Evolutionary conservation across 2,797 vertebrate species (phyloP).

Genomic region (Heliangelus exortis): DNA sequence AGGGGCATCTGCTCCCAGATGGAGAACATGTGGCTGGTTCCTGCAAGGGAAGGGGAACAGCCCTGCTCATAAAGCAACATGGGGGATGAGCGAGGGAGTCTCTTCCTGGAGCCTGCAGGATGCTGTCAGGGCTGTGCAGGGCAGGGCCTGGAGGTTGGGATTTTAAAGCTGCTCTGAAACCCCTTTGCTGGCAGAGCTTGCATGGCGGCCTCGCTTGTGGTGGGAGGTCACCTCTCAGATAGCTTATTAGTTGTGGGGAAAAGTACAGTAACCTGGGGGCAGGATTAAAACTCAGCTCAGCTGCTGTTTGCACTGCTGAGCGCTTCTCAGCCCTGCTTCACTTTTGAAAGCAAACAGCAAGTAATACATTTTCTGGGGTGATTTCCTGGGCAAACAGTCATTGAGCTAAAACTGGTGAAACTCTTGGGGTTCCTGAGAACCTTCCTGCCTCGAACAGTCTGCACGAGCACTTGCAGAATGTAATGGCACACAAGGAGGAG

Average conservation of each 20-base stretch:
- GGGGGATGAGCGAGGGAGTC: conserved; percentile 40
- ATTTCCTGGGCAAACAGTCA: not conserved
- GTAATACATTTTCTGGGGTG: not conserved
- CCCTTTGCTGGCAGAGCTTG: not conserved
- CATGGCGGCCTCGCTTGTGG: not conserved
- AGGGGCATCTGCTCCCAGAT: conserved; percentile 60
- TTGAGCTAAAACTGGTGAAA: not conserved
- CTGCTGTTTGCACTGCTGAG: not conserved
- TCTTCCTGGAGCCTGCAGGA: not conserved
- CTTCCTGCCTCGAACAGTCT: not conserved
- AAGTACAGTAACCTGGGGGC: conserved; percentile 2
- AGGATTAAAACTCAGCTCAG: not conserved
- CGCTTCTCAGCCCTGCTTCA: not conserved
- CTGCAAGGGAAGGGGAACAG: not conserved
- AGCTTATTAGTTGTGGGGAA: not conserved
- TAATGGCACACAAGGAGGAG: not conserved
- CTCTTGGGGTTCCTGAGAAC: not conserved
- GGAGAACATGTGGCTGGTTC: conserved; percentile 54
- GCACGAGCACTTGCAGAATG: not conserved
- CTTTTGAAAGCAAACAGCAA: not conserved
- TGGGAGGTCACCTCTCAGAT: not conserved
- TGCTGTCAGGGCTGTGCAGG: not conserved
- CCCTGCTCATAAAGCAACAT: conserved; percentile 5
- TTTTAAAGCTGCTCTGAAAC: not conserved
- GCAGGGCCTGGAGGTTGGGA: not conserved